Evolutionary conservation across 1,140 invertebrate species (phyloP), one percentile per base, ranked within the genome.

Genomic region (Uloborus diversus): DNA sequence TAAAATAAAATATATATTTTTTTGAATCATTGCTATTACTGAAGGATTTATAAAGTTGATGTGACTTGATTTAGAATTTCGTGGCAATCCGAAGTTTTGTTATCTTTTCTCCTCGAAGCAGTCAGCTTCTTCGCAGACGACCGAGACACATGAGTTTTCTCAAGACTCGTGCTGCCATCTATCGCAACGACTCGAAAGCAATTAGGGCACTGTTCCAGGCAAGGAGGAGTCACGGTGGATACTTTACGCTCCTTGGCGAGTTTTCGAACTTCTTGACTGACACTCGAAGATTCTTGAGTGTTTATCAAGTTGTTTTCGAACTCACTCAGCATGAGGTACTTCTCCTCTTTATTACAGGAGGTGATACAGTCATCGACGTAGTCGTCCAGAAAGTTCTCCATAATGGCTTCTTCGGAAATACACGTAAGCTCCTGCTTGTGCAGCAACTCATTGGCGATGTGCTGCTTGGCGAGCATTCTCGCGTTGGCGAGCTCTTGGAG

Each of bases 281-380:
- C 73, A 47, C 64, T 61, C 3, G 68, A 76, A 0, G 57, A 62
- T 59, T 82, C 82, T 59, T 82, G 78, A 23, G 69, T 68, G 25
- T 82, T 83, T 47, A 78, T 93, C 33, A 94, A 86, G 86, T 94
- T 94, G 86, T 95, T 94, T 85, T 95, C 93, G 86, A 93, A 94
- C 86, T 95, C 93, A 79, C 92, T 93, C 42, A 94, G 89, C 92
- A 95, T 94, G 80, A 95, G 87, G 85, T 93, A 94, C 86, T 95
- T 94, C 86, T 94, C 93, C 32, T 91, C 90, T 87, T 90, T 86
- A 51, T 94, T 94, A 86, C 93, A 95, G 30, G 93, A 94, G 61
- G 93, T 94, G 85, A 95, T 94, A 86, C 93, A 94, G 83, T 95
- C 93, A 27, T 81, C 84, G 9, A 84, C 81, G 33, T 75, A 79